Evolutionary conservation across 2,797 vertebrate genomes (phyloP).

Genomic region (Lepus townsendii): DNA sequence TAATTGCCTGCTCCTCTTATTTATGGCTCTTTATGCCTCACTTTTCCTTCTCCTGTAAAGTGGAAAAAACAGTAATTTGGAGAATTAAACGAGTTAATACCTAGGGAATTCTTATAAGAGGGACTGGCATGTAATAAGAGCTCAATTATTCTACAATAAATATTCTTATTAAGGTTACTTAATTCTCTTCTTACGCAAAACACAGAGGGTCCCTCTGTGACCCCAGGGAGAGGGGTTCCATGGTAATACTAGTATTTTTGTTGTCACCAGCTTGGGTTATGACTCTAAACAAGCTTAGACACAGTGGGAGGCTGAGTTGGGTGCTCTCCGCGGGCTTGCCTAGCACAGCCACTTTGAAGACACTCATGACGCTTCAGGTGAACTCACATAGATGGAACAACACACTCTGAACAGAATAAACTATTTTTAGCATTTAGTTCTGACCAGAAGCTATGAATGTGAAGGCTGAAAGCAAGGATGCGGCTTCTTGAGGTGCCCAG

Average conservation of each 20-base stretch:
- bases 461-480: not conserved
- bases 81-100: not conserved
- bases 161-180: not conserved
- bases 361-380: not conserved
- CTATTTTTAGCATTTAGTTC: not conserved
- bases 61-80: not conserved
- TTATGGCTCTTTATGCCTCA: not conserved
- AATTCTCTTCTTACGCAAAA: not conserved
- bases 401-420: not conserved
- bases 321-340: not conserved
- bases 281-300: not conserved
- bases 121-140: not conserved
- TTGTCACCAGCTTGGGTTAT: not conserved
- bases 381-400: not conserved
- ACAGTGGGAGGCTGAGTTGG: not conserved
- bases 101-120: not conserved
- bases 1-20: not conserved
- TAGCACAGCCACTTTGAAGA: not conserved
- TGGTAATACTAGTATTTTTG: not conserved
- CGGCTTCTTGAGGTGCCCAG: slow-evolving; percentile 6
- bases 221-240: not conserved
- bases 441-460: not conserved
- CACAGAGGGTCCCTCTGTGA: not conserved
- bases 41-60: not conserved
- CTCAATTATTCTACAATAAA: not conserved